Percentiles rank a stretch among this genome's conserved stretches.
phyloP scores from a whole-genome alignment of 2,797 vertebrate genomes.

The Tapera naevia region DNA sequence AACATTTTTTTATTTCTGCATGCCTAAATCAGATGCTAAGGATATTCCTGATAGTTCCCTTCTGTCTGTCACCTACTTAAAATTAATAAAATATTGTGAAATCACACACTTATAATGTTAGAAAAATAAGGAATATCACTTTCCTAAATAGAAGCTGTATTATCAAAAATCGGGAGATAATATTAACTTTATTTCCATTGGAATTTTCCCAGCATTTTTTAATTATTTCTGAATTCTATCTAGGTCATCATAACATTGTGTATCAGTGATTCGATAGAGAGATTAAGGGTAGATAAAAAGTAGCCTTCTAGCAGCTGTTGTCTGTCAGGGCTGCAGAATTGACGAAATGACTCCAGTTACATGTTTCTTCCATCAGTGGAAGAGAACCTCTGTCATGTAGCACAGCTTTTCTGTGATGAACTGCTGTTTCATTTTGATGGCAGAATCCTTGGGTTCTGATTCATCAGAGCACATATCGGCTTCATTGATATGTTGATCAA shows the following conservation, averaged over 20 bases:
- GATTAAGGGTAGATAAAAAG: not conserved
- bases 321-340: not conserved
- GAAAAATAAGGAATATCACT: not conserved
- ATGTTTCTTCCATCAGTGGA: not conserved
- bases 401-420: not conserved
- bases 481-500: not conserved
- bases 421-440: not conserved
- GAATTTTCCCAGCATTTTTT: not conserved
- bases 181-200: not conserved
- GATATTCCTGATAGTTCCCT: not conserved
- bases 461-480: not conserved
- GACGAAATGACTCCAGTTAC: not conserved
- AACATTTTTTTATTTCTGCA: not conserved
- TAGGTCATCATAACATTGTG: not conserved
- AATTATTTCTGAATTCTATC: not conserved
- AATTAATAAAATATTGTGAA: not conserved
- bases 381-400: not conserved
- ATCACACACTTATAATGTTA: not conserved
- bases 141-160: not conserved
- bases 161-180: not conserved
- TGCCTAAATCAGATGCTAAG: not conserved
- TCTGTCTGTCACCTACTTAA: not conserved
- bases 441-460: not conserved
- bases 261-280: not conserved
- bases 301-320: not conserved